Base-by-base conservation (phyloP, 2,113 vertebrate species). In the Ginglymostoma cirratum region DNA sequence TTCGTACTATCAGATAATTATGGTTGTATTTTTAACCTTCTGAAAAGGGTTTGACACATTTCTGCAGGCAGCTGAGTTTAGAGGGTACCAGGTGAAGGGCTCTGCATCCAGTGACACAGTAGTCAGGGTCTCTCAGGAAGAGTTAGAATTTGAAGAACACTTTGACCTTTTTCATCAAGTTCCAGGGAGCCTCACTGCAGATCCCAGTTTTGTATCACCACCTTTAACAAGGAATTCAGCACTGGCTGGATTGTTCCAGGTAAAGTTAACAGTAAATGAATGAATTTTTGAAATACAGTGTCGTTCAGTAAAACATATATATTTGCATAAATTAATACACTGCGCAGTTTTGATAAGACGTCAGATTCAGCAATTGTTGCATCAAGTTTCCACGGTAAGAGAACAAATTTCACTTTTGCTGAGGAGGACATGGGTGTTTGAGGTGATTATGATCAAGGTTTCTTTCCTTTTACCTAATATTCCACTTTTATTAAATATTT, bases 11-110 rank as follows among this genome's bases (percentile, higher is more conserved):
- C n/a, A 70, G 21, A 69, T 12, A 27, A 30, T 70, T 45, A 5
- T 45, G 69, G 19, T 94, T 38, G 67, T 95, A 48, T 72, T 30
- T 95, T 6, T 48, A 94, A 45, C 48, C 52, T 48, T 72, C 23
- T 76, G 94, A 95, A 65, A 92, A 95, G 10, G 48, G 69, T 72
- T 72, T 95, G 12, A 3, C 45, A 34, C 27, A 45, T 95, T 96
- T 12, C 65, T 55, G 0, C 96, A 98, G 97, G 97, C 96, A 96
- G 97, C 98, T 97, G 96, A 96, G 0, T 98, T 98, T 97, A 97
- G 97, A 96, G 98, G 98, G 85, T 69, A 98, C 96, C 97, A 96
- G 94, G 96, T 98, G 34, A 97, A 96, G 96, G 98, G 98, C 96
- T 98, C 98, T 21, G 97, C 97, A 76, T 66, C 97, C 95, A 97